Conservation (phyloP, 2,888 invertebrate species). For the Acronicta leporina region DNA sequence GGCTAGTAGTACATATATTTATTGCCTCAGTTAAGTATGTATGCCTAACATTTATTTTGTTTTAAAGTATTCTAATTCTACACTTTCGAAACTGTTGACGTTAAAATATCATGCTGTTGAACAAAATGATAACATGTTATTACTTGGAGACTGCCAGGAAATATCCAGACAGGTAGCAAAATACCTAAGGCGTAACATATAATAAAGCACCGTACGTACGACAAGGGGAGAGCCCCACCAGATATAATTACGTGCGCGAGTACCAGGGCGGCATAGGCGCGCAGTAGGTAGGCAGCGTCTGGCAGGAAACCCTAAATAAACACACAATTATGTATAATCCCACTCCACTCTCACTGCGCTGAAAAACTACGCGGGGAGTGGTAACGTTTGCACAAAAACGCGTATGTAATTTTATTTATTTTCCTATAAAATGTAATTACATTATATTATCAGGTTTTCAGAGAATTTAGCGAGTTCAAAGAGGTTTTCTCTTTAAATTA, state of each 20-base stretch:
- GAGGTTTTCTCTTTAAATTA: slow-evolving; percentile 17
- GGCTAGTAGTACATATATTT: not conserved
- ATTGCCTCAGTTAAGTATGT: no score
- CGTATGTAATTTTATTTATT: slow-evolving; percentile 26
- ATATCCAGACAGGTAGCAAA: slow-evolving; percentile 30
- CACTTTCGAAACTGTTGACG: not conserved
- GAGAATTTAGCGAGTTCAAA: slow-evolving; percentile 19
- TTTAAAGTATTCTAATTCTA: not conserved
- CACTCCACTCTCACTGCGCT: slow-evolving; percentile 69
- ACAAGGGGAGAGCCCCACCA: slow-evolving; percentile 56
- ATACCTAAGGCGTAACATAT: slow-evolving; percentile 38
- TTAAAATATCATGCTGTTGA: not conserved
- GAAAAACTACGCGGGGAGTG: slow-evolving; percentile 69
- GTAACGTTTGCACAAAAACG: slow-evolving; percentile 63
- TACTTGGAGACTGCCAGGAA: slow-evolving; percentile 17
- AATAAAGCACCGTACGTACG: slow-evolving; percentile 27
- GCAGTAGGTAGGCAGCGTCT: slow-evolving; percentile 61
- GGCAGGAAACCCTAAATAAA: slow-evolving; percentile 80
- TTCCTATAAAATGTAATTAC: slow-evolving; percentile 40
- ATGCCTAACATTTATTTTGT: not conserved
- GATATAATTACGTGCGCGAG: slow-evolving; percentile 73
- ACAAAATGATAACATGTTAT: slow-evolving; percentile 13
- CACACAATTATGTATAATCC: slow-evolving; percentile 75
- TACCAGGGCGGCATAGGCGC: slow-evolving; percentile 70
- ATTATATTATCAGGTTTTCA: slow-evolving; percentile 36